Evolutionary conservation across 1,140 invertebrate genomes (phyloP).

Genomic region (Macrosteles quadrilineatus): DNA sequence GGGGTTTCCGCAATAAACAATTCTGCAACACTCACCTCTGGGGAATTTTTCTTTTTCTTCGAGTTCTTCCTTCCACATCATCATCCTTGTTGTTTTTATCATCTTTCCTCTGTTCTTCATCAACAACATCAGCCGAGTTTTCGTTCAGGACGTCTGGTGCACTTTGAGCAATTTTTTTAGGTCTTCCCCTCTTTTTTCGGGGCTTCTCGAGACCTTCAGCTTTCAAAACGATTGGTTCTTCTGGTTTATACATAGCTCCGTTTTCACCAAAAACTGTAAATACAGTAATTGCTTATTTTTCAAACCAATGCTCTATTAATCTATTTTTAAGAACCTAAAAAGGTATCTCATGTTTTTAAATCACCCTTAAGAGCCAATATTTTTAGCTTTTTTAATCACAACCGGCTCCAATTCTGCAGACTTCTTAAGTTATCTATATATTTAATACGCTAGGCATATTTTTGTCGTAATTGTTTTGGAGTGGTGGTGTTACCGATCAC

Average conservation of each 20-base stretch:
- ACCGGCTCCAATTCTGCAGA: too few relatives aligned
- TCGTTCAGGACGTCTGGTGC: slow-evolving; percentile 10
- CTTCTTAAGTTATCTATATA: too few relatives aligned
- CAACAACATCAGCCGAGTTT: background rate
- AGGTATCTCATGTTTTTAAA: too few relatives aligned
- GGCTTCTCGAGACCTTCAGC: slow-evolving; percentile 66
- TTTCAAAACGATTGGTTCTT: slow-evolving; percentile 59
- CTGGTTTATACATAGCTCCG: slow-evolving; percentile 52
- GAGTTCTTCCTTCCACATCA: slow-evolving; percentile 60
- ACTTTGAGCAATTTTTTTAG: slow-evolving; percentile 45
- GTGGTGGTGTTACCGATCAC: too few relatives aligned
- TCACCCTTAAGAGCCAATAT: too few relatives aligned
- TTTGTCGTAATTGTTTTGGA: too few relatives aligned
- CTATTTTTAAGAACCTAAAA: too few relatives aligned
- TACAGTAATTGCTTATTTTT: too few relatives aligned
- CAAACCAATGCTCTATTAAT: too few relatives aligned
- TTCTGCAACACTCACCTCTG: slow-evolving; percentile 55
- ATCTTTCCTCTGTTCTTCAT: background rate
- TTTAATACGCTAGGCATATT: too few relatives aligned
- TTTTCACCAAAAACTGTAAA: slow-evolving; percentile 10
- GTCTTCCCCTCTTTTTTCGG: slow-evolving; percentile 66
- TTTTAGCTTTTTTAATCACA: too few relatives aligned
- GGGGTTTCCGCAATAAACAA: too few relatives aligned
- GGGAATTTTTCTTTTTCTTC: slow-evolving; percentile 62
- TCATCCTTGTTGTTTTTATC: slow-evolving; percentile 47